Evolutionary conservation across 2,113 vertebrate genomes (phyloP).

Genomic region (Eidolon helvum): DNA sequence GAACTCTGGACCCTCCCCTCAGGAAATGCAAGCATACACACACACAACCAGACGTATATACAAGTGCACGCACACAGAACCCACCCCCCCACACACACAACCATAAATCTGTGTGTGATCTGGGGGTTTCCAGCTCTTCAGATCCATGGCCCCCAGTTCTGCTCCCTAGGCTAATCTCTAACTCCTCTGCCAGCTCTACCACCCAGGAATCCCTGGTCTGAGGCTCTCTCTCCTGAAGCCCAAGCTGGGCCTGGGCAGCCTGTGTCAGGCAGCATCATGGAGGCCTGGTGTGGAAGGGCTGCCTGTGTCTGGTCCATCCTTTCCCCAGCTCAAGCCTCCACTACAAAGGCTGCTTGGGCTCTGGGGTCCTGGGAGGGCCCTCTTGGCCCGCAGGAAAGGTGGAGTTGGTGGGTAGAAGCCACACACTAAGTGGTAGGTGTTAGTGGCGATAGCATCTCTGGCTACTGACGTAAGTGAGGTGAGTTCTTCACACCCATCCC

Average conservation of each 20-base stretch:
- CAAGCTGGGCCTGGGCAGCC: neutral
- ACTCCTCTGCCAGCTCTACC: no score
- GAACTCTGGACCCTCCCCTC: neutral
- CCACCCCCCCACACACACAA: neutral
- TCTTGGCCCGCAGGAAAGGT: neutral
- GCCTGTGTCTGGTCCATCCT: neutral
- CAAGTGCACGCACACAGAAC: neutral
- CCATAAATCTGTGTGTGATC: neutral
- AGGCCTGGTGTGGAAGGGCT: no score
- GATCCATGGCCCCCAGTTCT: neutral
- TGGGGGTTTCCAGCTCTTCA: neutral
- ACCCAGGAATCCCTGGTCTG: neutral
- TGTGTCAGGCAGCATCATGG: fast-evolving
- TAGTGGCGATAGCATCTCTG: neutral
- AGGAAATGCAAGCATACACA: neutral
- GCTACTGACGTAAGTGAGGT: neutral
- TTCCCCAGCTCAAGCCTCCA: neutral
- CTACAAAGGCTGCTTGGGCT: neutral
- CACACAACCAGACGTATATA: neutral
- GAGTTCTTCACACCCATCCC: neutral
- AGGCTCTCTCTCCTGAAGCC: neutral
- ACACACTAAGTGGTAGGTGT: neutral
- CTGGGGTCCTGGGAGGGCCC: neutral
- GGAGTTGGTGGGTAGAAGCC: neutral
- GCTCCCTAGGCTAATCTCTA: neutral